Base-by-base conservation (phyloP, 2,888 invertebrate species). In the Pomacea canaliculata region DNA sequence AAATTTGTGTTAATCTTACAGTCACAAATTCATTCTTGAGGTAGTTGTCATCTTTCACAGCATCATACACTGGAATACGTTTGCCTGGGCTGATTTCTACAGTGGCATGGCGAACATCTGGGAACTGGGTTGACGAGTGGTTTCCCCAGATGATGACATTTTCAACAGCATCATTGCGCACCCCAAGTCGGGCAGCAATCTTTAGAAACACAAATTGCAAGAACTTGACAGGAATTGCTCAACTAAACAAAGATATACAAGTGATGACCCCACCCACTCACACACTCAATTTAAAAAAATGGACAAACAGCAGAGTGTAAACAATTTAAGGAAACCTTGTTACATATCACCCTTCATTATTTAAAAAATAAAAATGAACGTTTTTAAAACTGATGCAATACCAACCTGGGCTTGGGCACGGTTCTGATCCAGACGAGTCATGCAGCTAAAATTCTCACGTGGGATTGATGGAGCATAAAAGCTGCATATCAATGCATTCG, bases 91-190 rank as follows among this genome's bases (percentile, higher is more conserved):
- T 83, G 62, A 88, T 83, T 51, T 71, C 83, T 18, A 90, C 91
- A 68, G 83, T 86, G 60, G 92, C 92, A 81, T 91, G 90, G 51
- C 93, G 93, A 0, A 95, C 95, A 92, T 99, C 99, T 10, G 99
- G 99, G 91, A 96, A 99, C 92, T 99, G 99, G 13, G 99, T 99
- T 9, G 97, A 96, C 0, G 99, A 99, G 91, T 99, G 99, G 92
- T 99, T 99, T 69, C 99, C 99, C 99, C 99, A 99, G 90, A 99
- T 99, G 80, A 97, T 95, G 23, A 97, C 95, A 90, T 98, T 98
- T 87, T 94, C 94, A 0, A 98, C 95, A 88, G 94, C 93, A 79
- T 94, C 93, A 59, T 79, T 81, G 9, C 92, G 83, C 18, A 92
- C 87, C n/a, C 91, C 91, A 23, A 92, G 81, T 69, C 89, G 87